Evolutionary conservation across 2,797 vertebrate genomes (phyloP).

Genomic region (Pseudotriccus pelzelni): DNA sequence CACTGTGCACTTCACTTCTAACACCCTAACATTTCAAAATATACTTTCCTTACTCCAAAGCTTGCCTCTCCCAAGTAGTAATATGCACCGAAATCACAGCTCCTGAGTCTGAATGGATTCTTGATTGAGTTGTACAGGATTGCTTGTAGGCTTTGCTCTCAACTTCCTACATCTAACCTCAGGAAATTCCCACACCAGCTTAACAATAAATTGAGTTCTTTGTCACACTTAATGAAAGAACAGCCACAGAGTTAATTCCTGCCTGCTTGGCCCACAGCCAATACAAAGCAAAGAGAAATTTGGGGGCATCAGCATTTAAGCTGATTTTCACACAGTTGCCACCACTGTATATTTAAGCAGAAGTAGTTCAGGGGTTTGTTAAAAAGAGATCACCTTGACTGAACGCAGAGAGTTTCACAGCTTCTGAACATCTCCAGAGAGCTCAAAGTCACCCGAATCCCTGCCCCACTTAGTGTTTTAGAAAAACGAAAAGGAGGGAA

Average conservation of each 20-base stretch:
- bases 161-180: conserved; percentile 20
- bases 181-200: conserved; percentile 46
- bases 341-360: background rate
- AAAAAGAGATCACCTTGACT: background rate
- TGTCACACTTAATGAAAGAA: conserved; percentile 43
- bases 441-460: background rate
- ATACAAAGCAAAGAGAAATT: background rate
- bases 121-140: background rate
- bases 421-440: background rate
- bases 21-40: background rate
- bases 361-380: background rate
- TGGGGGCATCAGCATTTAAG: background rate
- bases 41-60: background rate
- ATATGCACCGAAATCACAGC: background rate
- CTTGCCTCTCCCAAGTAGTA: background rate
- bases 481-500: background rate
- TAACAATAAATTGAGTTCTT: conserved; percentile 42
- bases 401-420: background rate
- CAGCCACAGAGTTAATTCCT: conserved; percentile 39
- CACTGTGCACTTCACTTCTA: background rate
- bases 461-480: background rate
- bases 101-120: background rate
- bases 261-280: conserved; percentile 1
- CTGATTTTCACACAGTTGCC: background rate
- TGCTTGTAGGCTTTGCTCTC: conserved; percentile 21